These are phyloP conservation scores for Sakesphorus luctuosus DNA, from an alignment of 2,113 vertebrate species.

Conservation along the genomic window DNA sequence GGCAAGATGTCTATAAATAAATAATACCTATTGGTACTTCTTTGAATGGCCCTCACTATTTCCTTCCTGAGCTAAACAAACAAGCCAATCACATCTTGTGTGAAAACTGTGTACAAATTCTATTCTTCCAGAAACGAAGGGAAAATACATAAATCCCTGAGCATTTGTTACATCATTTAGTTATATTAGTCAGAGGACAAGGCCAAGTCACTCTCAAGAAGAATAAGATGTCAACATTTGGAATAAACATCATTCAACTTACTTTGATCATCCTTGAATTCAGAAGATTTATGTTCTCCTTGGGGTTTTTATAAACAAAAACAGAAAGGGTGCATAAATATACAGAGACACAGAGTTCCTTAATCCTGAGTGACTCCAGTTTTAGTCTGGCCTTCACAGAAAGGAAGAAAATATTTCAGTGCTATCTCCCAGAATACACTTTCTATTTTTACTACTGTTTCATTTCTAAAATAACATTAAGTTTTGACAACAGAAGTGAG, in stretches of 20 bases:
- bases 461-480: background rate
- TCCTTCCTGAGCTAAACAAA: conserved; percentile 12
- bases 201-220: background rate
- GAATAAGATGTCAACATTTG: background rate
- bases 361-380: background rate
- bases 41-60: background rate
- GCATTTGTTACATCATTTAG: background rate
- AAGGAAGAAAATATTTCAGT: background rate
- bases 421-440: background rate
- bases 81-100: background rate
- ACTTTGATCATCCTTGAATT: background rate
- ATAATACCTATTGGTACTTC: background rate
- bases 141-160: background rate
- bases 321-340: background rate
- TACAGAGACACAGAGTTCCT: background rate
- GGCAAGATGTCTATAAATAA: background rate
- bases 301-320: background rate
- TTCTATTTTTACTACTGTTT: conserved; percentile 11
- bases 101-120: background rate
- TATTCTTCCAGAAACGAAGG: background rate
- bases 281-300: background rate
- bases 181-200: conserved; percentile 26
- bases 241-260: background rate
- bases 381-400: background rate
- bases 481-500: background rate